Evolutionary conservation across 2,888 invertebrate genomes (phyloP).

Genomic region (Nycteola revayana): DNA sequence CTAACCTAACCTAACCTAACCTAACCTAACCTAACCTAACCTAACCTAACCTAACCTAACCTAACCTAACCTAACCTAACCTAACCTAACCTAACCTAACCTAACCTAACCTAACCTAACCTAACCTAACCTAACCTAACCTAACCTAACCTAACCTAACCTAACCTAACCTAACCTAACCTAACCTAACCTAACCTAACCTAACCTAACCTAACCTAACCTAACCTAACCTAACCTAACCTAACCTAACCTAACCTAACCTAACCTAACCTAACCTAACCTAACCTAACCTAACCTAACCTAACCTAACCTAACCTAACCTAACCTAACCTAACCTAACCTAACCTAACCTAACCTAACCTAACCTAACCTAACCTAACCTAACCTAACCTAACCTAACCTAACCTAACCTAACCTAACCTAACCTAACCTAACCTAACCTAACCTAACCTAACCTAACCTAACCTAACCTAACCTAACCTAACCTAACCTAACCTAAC

Average conservation of each 20-base stretch:
- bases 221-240: constrained; percentile 32
- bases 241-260: too few species aligned
- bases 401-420: constrained; percentile 17
- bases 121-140: constrained; percentile 38
- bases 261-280: constrained; percentile 19
- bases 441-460: constrained; percentile 6
- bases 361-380: constrained; percentile 25
- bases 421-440: constrained; percentile 9
- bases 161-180: constrained; percentile 34
- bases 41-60: constrained; percentile 27
- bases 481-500: constrained; percentile 27
- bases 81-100: constrained; percentile 34
- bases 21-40: constrained; percentile 25
- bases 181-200: constrained; percentile 34
- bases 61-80: constrained; percentile 31
- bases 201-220: constrained; percentile 33
- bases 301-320: constrained; percentile 18
- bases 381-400: constrained; percentile 27
- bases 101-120: constrained; percentile 37
- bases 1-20: constrained; percentile 20
- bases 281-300: constrained; percentile 19
- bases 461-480: constrained; percentile 18
- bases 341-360: constrained; percentile 20
- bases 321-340: constrained; percentile 17
- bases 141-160: constrained; percentile 35